These are phyloP conservation scores for Aphaenogaster floridana DNA, from an alignment of 1,140 invertebrate species.

Conservation along the genomic window DNA sequence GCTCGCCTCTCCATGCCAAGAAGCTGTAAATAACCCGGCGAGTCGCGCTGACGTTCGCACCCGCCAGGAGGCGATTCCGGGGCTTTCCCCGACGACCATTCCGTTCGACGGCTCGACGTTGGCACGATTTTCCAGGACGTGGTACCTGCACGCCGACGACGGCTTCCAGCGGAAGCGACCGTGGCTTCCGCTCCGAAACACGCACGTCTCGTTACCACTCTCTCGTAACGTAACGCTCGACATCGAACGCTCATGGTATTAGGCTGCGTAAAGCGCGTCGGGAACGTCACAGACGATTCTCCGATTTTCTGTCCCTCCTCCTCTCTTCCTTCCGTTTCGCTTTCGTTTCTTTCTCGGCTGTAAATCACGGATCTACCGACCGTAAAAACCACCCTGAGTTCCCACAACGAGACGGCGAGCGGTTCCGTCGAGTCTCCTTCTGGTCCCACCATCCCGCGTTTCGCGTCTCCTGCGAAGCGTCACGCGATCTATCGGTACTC, in stretches of 20 bases:
- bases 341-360: not conserved
- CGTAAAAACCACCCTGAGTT: slow-evolving; percentile 52
- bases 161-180: slow-evolving; percentile 24
- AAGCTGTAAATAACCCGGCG: slow-evolving; percentile 85
- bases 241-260: not conserved
- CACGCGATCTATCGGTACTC: slow-evolving; percentile 55
- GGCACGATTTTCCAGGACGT: slow-evolving; percentile 29
- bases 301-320: not conserved
- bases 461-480: slow-evolving; percentile 34
- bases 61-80: slow-evolving; percentile 63
- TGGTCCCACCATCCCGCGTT: not conserved
- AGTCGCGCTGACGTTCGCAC: slow-evolving; percentile 75
- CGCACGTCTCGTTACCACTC: slow-evolving; percentile 30
- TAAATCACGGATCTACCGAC: slow-evolving; percentile 48
- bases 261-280: not conserved
- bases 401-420: slow-evolving; percentile 31
- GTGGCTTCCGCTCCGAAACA: slow-evolving; percentile 53
- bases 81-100: slow-evolving; percentile 50
- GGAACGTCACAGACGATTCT: slow-evolving; percentile 12
- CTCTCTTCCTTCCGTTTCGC: slow-evolving; percentile 19
- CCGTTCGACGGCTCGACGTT: slow-evolving; percentile 9
- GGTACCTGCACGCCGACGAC: not conserved
- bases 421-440: not conserved
- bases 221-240: not conserved
- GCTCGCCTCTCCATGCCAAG: slow-evolving; percentile 84